Conservation (phyloP, 2,113 vertebrate species). For the Nannobrachium achirus region DNA sequence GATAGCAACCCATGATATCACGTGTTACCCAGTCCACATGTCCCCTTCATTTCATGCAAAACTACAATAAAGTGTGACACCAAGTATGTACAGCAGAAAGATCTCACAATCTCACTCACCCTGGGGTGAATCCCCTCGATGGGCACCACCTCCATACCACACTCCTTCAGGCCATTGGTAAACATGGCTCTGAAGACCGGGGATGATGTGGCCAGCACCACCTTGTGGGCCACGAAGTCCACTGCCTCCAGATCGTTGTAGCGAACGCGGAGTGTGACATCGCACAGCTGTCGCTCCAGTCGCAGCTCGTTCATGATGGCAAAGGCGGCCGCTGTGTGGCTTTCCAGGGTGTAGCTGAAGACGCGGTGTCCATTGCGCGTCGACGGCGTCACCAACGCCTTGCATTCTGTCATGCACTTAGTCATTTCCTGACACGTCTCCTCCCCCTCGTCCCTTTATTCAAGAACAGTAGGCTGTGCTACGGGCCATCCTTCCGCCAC, state of each 20-base stretch:
- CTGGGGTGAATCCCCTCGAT: slow-evolving; percentile 92
- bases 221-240: slow-evolving; percentile 90
- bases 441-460: slow-evolving; percentile 48
- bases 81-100: neutral
- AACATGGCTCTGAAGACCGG: slow-evolving; percentile 97
- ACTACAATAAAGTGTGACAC: too few relatives aligned
- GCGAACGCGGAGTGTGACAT: slow-evolving; percentile 89
- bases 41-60: too few relatives aligned
- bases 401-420: slow-evolving; percentile 85
- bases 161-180: slow-evolving; percentile 89
- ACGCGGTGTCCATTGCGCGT: slow-evolving; percentile 87
- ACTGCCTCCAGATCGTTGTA: slow-evolving; percentile 82
- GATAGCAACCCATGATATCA: too few relatives aligned
- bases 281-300: slow-evolving; percentile 87
- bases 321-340: slow-evolving; percentile 90
- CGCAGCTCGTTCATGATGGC: slow-evolving; percentile 94
- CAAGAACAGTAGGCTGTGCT: slow-evolving; percentile 47
- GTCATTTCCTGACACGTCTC: slow-evolving; percentile 68
- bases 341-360: slow-evolving; percentile 91
- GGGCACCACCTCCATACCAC: slow-evolving; percentile 90
- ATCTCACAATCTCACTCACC: slow-evolving; percentile 48
- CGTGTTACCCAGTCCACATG: too few relatives aligned
- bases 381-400: slow-evolving; percentile 92
- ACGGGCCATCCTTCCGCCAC: slow-evolving; percentile 69
- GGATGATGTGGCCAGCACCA: slow-evolving; percentile 91